phyloP scores from a whole-genome alignment of 1,140 invertebrate genomes.

The Drosophila chauvacae region DNA sequence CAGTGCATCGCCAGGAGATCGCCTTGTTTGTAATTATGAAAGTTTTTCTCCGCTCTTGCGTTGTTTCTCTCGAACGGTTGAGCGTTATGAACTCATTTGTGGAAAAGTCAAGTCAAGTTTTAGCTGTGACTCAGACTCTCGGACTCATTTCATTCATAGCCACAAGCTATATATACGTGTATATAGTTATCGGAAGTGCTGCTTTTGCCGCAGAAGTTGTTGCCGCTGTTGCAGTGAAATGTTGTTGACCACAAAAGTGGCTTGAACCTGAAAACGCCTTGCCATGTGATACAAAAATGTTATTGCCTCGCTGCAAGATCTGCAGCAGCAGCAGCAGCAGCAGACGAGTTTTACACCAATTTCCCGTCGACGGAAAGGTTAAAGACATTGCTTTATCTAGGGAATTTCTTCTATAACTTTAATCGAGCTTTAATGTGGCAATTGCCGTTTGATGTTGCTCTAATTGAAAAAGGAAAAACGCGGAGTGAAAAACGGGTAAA shows the following conservation, averaged over 20 bases:
- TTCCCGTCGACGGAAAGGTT: conserved; percentile 74
- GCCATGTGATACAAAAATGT: conserved; percentile 71
- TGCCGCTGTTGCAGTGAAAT: conserved; percentile 35
- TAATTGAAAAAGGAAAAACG: conserved; percentile 75
- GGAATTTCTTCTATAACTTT: conserved; percentile 67
- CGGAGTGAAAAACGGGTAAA: conserved; percentile 50
- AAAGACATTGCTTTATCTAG: conserved; percentile 63
- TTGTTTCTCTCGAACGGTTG: conserved; percentile 35
- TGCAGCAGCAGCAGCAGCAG: conserved; percentile 9
- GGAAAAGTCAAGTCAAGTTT: conserved; percentile 74
- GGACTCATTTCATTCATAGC: conserved; percentile 51
- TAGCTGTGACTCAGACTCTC: conserved; percentile 62
- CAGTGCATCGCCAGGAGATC: conserved; percentile 28
- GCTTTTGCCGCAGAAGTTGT: conserved; percentile 24
- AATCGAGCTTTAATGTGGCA: conserved; percentile 77
- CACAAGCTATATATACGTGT: conserved; percentile 19
- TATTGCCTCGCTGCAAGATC: conserved; percentile 57
- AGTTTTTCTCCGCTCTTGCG: conserved; percentile 61
- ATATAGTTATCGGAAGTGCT: conserved; percentile 39
- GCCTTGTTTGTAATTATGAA: conserved; percentile 75
- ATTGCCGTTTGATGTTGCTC: conserved; percentile 66
- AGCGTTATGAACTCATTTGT: conserved; percentile 78
- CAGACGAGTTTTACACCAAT: conserved; percentile 77
- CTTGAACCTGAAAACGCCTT: conserved; percentile 76
- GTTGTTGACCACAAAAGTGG: conserved; percentile 65